Evolutionary conservation across 2,113 vertebrate species (phyloP).

Genomic region (Grallaria varia): DNA sequence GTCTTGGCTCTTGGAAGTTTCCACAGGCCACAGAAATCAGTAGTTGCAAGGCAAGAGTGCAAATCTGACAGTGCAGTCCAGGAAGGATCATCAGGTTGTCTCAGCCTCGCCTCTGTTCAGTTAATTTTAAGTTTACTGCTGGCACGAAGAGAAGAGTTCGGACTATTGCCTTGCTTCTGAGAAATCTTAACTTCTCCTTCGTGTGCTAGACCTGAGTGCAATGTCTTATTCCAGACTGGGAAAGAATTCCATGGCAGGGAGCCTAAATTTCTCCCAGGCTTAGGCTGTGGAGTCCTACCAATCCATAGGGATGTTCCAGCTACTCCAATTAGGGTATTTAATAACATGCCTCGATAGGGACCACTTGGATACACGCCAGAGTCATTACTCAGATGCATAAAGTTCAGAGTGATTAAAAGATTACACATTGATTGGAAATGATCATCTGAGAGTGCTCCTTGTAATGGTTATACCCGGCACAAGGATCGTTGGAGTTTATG

Average conservation of each 20-base stretch:
- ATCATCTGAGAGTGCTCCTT: background rate
- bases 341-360: background rate
- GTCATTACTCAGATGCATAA: background rate
- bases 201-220: background rate
- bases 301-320: background rate
- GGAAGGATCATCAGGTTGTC: background rate
- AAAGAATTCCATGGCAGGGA: background rate
- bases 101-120: background rate
- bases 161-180: background rate
- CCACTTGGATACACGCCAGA: background rate
- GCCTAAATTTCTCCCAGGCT: background rate
- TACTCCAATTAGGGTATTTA: background rate
- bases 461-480: background rate
- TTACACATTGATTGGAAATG: background rate
- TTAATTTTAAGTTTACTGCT: background rate
- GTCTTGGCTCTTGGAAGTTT: background rate
- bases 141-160: background rate
- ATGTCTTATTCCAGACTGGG: background rate
- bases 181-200: background rate
- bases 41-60: background rate
- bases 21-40: background rate
- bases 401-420: background rate
- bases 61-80: rapidly evolving
- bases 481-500: conserved; percentile 32
- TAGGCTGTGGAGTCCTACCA: background rate